A percentile compares a stretch with the other conserved stretches of the same genome.
Evolutionary conservation across 2,888 invertebrate species (phyloP).

Genomic region (Eudemis profundana): DNA sequence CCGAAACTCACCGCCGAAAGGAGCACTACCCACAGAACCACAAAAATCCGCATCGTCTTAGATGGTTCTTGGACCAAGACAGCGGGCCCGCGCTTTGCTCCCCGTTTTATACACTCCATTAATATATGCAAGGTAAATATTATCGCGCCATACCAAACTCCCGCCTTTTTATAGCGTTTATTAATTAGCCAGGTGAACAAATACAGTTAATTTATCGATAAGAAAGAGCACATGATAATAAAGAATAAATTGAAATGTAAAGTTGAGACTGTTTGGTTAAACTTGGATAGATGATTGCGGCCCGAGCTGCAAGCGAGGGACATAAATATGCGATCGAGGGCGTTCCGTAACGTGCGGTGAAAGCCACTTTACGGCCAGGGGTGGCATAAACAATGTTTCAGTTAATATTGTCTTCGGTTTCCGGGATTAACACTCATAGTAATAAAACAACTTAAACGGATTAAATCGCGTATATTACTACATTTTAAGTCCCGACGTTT

Average conservation of each 20-base stretch:
- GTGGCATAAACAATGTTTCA: too few relatives aligned
- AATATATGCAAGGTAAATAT: constrained; percentile 38
- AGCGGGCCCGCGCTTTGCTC: not conserved
- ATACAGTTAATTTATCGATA: not conserved
- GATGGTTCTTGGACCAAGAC: not conserved
- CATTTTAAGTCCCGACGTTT: too few relatives aligned
- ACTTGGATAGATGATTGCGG: too few relatives aligned
- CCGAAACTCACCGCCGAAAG: constrained; percentile 20
- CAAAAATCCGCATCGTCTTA: constrained; percentile 13
- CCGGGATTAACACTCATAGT: too few relatives aligned
- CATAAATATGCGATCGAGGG: too few relatives aligned
- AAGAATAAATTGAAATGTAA: not conserved
- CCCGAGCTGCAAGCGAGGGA: too few relatives aligned
- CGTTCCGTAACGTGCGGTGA: too few relatives aligned
- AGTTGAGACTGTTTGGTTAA: not conserved
- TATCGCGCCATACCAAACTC: constrained; percentile 11
- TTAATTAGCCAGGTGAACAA: constrained; percentile 26
- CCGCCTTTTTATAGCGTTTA: not conserved
- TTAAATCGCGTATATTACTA: too few relatives aligned
- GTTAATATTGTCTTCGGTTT: too few relatives aligned
- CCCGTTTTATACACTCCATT: constrained; percentile 24
- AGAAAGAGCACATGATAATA: not conserved
- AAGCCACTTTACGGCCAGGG: too few relatives aligned
- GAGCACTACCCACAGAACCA: constrained; percentile 8
- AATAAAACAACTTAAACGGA: too few relatives aligned